Evolutionary conservation across 2,797 vertebrate genomes (phyloP), one percentile per base, ranked within the genome.

Genomic region (Podargus strigoides): DNA sequence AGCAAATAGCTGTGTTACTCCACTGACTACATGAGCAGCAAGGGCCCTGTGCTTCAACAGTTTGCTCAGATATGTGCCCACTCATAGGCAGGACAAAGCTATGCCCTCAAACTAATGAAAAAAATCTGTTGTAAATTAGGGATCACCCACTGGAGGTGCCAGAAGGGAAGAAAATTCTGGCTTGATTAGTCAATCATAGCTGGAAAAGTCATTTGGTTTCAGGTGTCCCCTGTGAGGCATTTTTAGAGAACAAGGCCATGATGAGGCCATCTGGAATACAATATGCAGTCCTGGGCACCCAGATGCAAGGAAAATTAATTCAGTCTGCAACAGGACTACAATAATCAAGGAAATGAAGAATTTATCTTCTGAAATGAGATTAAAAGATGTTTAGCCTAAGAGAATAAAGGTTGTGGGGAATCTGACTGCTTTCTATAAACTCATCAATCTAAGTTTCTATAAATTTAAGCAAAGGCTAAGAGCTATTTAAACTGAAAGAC

Each of bases 201-300:
- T 92, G 34, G 44, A 88, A 90, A 94, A 93, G 86, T 72, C 13
- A 90, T 91, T 89, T 80, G 52, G 46, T 64, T 94, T 95, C 72
- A 87, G 50, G 72, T 68, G 82, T 91, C 91, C 75, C 87, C 83
- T 46, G 69, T 64, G 93, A 94, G 72, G 60, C 68, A 75, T 94
- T 96, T 95, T 92, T 81, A 72, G 89, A 72, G 85, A 93, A 74
- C 41, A 70, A 75, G 89, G 67, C 69, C 79, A 85, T 78, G 85
- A 94, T 88, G 91, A 94, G 76, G 69, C 87, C 91, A 95, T 94
- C 93, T 96, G 94, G 96, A 91, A 93, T 60, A 93, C 94, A 96
- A 72, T 89, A 87, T 75, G 85, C 76, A 74, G 58, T 81, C 73
- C 78, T 0, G 1, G 53, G 80, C 46, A 86, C 36, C 80, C 80